Evolutionary conservation across 1,140 invertebrate genomes (phyloP).

Genomic region (Watersipora subatra): DNA sequence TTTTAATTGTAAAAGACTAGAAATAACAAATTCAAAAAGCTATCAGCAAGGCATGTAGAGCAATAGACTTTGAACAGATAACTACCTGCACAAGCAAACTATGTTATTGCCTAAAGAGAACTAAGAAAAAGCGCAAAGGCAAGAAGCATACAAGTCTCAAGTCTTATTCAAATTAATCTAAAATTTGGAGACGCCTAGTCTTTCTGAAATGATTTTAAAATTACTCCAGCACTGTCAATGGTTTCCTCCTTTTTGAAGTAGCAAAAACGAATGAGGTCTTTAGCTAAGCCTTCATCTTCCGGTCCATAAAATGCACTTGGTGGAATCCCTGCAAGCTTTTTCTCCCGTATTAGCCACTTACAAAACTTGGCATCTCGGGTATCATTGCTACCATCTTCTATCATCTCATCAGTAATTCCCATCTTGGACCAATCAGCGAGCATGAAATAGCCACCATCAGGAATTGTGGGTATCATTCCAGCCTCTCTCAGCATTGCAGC

Average conservation of each 20-base stretch:
- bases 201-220: neutral
- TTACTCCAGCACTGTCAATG: neutral
- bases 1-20: no score
- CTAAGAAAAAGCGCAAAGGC: no score
- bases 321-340: constrained; percentile 88
- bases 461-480: constrained; percentile 79
- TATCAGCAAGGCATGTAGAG: no score
- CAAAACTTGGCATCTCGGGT: constrained; percentile 78
- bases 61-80: no score
- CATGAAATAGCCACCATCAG: constrained; percentile 96
- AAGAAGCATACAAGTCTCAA: no score
- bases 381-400: constrained; percentile 33
- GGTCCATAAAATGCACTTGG: constrained; percentile 80
- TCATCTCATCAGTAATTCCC: constrained; percentile 19
- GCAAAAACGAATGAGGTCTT: constrained; percentile 75
- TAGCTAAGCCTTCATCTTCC: constrained; percentile 64
- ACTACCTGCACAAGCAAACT: no score
- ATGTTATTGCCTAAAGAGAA: no score
- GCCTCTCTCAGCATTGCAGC: constrained; percentile 59
- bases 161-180: no score
- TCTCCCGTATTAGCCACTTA: constrained; percentile 85
- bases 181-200: no score
- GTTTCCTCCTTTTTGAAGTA: constrained; percentile 59
- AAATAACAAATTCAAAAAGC: no score
- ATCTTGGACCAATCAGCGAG: constrained; percentile 66